These are phyloP conservation scores for Sebastes trivittatus DNA, from an alignment of 2,797 vertebrate species.

Conservation along the genomic window DNA sequence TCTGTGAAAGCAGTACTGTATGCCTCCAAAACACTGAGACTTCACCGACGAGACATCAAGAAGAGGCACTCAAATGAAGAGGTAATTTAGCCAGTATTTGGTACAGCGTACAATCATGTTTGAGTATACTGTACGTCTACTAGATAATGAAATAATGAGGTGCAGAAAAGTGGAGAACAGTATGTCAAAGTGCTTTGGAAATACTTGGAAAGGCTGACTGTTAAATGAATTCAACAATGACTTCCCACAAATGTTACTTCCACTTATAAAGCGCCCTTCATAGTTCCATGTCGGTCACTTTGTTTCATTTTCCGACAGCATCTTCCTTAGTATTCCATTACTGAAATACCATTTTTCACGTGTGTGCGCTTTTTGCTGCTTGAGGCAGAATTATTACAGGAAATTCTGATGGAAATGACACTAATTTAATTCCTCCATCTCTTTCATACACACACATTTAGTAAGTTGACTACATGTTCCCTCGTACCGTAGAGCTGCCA, in stretches of 20 bases:
- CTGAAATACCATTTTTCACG: not conserved
- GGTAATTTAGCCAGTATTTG: not conserved
- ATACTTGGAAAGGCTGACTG: not conserved
- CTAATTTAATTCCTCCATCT: not conserved
- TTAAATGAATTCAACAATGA: not conserved
- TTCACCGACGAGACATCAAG: not conserved
- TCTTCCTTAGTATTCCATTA: not conserved
- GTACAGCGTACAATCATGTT: too few species aligned
- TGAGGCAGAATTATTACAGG: not conserved
- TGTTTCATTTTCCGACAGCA: not conserved
- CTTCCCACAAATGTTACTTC: not conserved
- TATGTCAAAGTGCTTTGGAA: not conserved
- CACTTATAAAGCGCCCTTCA: not conserved
- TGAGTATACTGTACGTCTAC: not conserved
- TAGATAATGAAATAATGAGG: not conserved
- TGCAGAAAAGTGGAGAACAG: not conserved
- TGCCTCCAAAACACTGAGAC: not conserved
- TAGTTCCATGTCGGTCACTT: not conserved
- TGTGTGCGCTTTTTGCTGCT: not conserved
- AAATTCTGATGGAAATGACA: constrained; percentile 2
- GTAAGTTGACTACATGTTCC: not conserved
- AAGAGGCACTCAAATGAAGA: not conserved
- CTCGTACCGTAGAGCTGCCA: constrained; percentile 95
- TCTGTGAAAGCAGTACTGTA: not conserved
- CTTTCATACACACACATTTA: not conserved